Conservation (phyloP, 1,140 invertebrate genomes). For the Drosophila lini region DNA sequence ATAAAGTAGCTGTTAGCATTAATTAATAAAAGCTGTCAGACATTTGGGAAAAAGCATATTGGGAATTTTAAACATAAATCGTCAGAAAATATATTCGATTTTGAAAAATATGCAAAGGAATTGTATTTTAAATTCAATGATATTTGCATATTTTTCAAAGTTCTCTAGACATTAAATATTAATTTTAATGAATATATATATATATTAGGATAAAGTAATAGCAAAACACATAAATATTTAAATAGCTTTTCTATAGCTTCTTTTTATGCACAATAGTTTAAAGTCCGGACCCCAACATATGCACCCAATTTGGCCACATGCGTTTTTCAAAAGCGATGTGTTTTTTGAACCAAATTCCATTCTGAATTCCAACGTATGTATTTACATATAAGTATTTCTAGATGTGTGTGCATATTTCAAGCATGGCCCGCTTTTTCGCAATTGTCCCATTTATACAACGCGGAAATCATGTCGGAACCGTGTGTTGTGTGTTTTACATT, state of each 20-base stretch:
- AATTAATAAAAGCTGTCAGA: conserved; percentile 12
- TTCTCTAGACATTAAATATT: not conserved
- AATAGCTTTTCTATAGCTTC: conserved; percentile 1
- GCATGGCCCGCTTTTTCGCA: conserved; percentile 1
- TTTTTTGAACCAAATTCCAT: conserved; percentile 60
- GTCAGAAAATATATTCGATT: not conserved
- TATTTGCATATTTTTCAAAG: not conserved
- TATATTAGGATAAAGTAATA: not conserved
- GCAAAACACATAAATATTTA: not conserved
- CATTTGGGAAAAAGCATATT: not conserved
- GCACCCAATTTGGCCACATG: conserved; percentile 44
- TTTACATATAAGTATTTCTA: conserved; percentile 1
- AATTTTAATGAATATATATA: not conserved
- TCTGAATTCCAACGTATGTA: conserved; percentile 36
- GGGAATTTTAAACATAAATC: not conserved
- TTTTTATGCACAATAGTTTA: not conserved
- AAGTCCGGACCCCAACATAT: conserved; percentile 21
- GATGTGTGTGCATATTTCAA: conserved; percentile 8
- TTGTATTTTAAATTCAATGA: not conserved
- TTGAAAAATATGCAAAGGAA: not conserved
- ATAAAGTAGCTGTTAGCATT: conserved; percentile 1
- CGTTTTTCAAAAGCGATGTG: conserved; percentile 31
- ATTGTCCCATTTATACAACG: conserved; percentile 35
- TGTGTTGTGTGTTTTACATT: conserved; percentile 1
- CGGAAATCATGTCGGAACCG: conserved; percentile 25